A percentile compares a stretch with the other conserved stretches of the same genome.
phyloP scores from a whole-genome alignment of 2,888 invertebrate genomes.

The Hetaerina titia region DNA sequence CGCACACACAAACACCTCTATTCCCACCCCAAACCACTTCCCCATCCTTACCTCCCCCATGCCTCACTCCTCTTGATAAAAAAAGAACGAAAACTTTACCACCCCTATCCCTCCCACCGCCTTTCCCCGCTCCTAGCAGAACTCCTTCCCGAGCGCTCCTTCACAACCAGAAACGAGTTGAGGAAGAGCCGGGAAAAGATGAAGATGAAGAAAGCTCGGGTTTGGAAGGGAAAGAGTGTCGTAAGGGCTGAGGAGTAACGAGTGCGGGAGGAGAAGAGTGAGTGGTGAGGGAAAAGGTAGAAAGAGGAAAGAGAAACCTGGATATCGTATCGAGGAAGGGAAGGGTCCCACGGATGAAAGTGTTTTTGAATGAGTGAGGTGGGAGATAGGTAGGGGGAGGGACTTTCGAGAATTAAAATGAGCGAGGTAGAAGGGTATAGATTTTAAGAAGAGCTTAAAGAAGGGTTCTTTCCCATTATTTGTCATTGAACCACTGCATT shows the following conservation, averaged over 20 bases:
- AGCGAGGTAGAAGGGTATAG: background rate
- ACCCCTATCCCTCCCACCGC: constrained; percentile 6
- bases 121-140: background rate
- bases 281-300: background rate
- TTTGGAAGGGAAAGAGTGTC: background rate
- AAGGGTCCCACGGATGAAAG: too few species aligned
- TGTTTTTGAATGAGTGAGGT: background rate
- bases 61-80: background rate
- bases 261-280: background rate
- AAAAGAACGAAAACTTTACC: constrained; percentile 2
- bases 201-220: constrained; percentile 47
- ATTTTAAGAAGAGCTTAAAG: background rate
- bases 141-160: constrained; percentile 19
- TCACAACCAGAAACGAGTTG: constrained; percentile 59
- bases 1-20: background rate
- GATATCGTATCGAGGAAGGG: background rate
- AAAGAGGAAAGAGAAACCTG: background rate
- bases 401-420: background rate
- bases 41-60: background rate
- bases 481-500: too few species aligned
- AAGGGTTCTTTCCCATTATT: too few species aligned
- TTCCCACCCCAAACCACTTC: background rate
- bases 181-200: constrained; percentile 53
- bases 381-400: background rate
- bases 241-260: background rate